These are phyloP conservation scores for Yponomeuta plumbellus DNA, from an alignment of 2,888 invertebrate species.

Conservation along the genomic window DNA sequence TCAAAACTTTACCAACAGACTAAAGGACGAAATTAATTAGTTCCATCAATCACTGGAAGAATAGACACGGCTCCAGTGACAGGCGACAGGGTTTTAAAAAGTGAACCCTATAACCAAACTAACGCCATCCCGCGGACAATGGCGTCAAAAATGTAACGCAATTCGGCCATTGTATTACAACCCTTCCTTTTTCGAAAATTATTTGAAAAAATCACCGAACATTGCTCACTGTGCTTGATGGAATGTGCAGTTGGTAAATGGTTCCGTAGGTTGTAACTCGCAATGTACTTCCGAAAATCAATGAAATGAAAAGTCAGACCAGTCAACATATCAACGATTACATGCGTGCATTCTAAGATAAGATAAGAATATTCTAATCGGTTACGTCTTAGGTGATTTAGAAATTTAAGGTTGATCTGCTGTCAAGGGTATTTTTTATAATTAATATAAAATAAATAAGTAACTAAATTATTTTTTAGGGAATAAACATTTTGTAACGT, in stretches of 20 bases:
- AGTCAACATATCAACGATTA: no score
- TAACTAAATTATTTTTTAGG: no score
- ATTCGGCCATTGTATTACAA: conserved; percentile 63
- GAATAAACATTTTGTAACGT: no score
- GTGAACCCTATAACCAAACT: conserved; percentile 31
- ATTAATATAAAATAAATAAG: no score
- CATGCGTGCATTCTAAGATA: no score
- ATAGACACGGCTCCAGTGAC: conserved; percentile 53
- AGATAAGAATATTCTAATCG: no score
- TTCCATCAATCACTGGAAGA: conserved; percentile 70
- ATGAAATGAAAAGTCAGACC: no score
- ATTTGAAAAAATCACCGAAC: conserved; percentile 23
- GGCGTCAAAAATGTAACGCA: conserved; percentile 54
- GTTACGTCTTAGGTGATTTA: no score
- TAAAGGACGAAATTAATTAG: conserved; percentile 71
- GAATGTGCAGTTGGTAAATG: background rate
- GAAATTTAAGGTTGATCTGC: no score
- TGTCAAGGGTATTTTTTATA: no score
- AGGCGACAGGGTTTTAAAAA: conserved; percentile 60
- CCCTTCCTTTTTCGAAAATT: conserved; percentile 42
- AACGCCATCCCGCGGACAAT: conserved; percentile 28
- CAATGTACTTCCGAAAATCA: no score
- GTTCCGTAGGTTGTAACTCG: background rate
- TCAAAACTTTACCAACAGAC: conserved; percentile 42
- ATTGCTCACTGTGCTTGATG: background rate